Conservation (phyloP, 2,888 invertebrate species). For the Ypsolopha sequella region DNA sequence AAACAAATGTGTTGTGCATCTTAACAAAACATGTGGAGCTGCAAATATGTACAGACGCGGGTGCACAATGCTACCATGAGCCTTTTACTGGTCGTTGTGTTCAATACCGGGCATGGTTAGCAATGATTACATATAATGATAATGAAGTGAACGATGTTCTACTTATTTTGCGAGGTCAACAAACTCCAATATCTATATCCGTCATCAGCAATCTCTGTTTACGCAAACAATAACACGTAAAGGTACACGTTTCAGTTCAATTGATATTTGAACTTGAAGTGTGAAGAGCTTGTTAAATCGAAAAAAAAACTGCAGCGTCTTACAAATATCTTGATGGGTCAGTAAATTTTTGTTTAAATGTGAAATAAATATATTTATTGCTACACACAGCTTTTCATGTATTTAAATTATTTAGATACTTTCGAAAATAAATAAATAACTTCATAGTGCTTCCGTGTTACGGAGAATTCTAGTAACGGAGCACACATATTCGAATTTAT, state of each 20-base stretch:
- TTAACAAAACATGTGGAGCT: constrained; percentile 9
- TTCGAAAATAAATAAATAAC: too few relatives aligned
- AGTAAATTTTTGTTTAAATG: too few relatives aligned
- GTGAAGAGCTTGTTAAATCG: too few relatives aligned
- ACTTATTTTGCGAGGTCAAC: neutral
- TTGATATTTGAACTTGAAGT: too few relatives aligned
- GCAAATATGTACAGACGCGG: neutral
- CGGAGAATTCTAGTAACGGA: too few relatives aligned
- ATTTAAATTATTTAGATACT: too few relatives aligned
- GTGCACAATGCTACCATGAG: neutral
- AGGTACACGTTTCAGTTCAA: neutral
- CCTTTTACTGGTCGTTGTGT: neutral
- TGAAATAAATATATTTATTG: too few relatives aligned
- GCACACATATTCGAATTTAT: too few relatives aligned
- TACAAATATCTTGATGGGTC: too few relatives aligned
- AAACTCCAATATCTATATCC: neutral
- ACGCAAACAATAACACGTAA: neutral
- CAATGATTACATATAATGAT: neutral
- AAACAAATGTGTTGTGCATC: constrained; percentile 26
- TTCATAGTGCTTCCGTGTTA: too few relatives aligned
- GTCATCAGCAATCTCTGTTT: constrained; percentile 1
- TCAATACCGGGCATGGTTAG: neutral
- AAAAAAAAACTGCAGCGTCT: too few relatives aligned
- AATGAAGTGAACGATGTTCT: neutral
- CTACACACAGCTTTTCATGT: too few relatives aligned